These are phyloP conservation scores for Phylloscopus whistleri DNA, from an alignment of 2,113 vertebrate species.

Conservation along the genomic window DNA sequence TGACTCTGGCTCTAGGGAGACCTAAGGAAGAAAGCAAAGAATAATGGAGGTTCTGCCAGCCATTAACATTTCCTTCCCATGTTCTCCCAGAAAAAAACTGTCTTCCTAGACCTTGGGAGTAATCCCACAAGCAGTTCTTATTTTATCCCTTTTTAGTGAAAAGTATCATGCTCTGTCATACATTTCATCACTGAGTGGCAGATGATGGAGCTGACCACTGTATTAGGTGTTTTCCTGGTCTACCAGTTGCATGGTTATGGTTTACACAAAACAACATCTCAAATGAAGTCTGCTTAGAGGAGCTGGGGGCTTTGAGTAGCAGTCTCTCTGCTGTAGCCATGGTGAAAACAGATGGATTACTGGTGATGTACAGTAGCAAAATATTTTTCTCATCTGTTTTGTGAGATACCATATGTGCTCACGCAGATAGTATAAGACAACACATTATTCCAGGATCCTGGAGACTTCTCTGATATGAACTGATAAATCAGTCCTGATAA, in stretches of 20 bases:
- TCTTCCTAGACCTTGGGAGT: background rate
- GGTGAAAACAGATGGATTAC: background rate
- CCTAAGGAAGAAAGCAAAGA: background rate
- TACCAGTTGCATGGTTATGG: background rate
- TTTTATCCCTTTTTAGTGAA: background rate
- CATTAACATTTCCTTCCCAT: background rate
- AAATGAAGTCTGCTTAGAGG: background rate
- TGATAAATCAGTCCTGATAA: constrained; percentile 58
- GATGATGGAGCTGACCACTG: background rate
- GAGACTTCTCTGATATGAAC: constrained; percentile 29
- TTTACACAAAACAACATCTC: background rate
- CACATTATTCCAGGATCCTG: background rate
- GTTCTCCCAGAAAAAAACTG: too few species aligned
- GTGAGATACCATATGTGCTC: background rate
- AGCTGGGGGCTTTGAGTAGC: background rate
- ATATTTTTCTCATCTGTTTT: constrained; percentile 11
- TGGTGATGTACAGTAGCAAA: background rate
- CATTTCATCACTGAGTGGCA: background rate
- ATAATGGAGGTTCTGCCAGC: background rate
- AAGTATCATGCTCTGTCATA: background rate
- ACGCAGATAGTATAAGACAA: background rate
- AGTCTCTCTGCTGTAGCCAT: background rate
- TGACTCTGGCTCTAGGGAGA: background rate
- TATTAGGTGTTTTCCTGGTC: background rate
- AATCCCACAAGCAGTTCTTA: background rate